Conservation (phyloP, 2,888 invertebrate species). For the Azorinus chamasolen region DNA sequence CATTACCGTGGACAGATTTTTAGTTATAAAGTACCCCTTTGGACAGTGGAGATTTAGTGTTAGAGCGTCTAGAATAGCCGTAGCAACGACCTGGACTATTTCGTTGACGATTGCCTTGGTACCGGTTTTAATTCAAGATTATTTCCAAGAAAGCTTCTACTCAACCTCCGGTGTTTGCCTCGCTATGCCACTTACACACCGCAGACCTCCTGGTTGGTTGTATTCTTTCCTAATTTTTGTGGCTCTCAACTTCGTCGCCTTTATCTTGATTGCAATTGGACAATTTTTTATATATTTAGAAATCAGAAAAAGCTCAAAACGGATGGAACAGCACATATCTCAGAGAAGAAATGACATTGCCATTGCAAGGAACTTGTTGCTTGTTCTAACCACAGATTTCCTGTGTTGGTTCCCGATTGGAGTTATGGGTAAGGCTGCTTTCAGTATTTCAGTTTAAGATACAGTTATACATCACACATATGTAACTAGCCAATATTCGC, state of each 20-base stretch:
- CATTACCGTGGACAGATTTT: slow-evolving; percentile 90
- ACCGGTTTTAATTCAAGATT: slow-evolving; percentile 78
- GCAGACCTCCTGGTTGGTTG: slow-evolving; percentile 83
- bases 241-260: slow-evolving; percentile 69
- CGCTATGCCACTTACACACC: slow-evolving; percentile 82
- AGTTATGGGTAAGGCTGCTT: slow-evolving; percentile 43
- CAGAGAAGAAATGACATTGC: slow-evolving; percentile 25
- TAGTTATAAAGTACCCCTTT: slow-evolving; percentile 89
- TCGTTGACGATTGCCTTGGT: slow-evolving; percentile 74
- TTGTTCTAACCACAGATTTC: slow-evolving; percentile 35
- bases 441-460: no score
- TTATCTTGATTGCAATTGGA: slow-evolving; percentile 22
- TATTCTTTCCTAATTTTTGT: slow-evolving; percentile 83
- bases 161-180: slow-evolving; percentile 82
- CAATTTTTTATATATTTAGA: slow-evolving; percentile 17
- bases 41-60: slow-evolving; percentile 72
- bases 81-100: slow-evolving; percentile 74
- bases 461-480: no score
- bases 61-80: slow-evolving; percentile 54
- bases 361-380: slow-evolving; percentile 30
- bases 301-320: neutral
- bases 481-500: no score
- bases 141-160: slow-evolving; percentile 81
- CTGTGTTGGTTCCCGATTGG: slow-evolving; percentile 80
- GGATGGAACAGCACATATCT: neutral